Conservation (phyloP, 2,888 invertebrate genomes). For the Venusia cambrica region DNA sequence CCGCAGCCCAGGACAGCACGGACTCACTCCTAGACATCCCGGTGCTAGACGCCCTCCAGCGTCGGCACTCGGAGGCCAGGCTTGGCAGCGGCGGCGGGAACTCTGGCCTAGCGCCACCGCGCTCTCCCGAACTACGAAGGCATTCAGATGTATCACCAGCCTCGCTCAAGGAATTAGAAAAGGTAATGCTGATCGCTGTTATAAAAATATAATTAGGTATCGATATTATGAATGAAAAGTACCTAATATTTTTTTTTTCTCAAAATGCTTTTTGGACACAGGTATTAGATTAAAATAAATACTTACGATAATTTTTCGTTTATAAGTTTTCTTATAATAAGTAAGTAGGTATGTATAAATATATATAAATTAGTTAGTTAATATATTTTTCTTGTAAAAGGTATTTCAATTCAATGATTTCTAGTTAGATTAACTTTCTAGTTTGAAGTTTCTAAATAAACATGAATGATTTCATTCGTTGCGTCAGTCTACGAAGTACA, state of each 20-base stretch:
- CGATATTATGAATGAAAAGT: no score
- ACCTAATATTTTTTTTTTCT: no score
- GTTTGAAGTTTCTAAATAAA: constrained; percentile 11
- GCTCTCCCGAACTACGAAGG: constrained; percentile 89
- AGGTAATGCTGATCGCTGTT: constrained; percentile 79
- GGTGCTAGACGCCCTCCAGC: constrained; percentile 87
- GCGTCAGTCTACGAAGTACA: constrained; percentile 6
- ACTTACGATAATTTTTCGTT: no score
- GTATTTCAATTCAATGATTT: no score
- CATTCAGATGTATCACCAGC: constrained; percentile 94
- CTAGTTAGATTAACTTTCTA: constrained; percentile 7
- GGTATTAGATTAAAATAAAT: no score
- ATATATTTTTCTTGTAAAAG: no score
- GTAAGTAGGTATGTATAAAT: no score
- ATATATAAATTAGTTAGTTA: no score
- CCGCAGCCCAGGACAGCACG: constrained; percentile 90
- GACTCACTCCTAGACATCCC: constrained; percentile 91
- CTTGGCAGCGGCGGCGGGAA: constrained; percentile 75
- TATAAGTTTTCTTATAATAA: no score
- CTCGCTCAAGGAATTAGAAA: constrained; percentile 92
- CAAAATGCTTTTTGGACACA: no score
- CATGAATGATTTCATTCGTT: constrained; percentile 13
- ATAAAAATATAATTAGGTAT: not conserved
- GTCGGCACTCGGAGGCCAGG: constrained; percentile 89
- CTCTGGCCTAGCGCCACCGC: constrained; percentile 88